These are phyloP conservation scores for Papilio demoleus DNA, from an alignment of 2,888 invertebrate species.

Conservation along the genomic window DNA sequence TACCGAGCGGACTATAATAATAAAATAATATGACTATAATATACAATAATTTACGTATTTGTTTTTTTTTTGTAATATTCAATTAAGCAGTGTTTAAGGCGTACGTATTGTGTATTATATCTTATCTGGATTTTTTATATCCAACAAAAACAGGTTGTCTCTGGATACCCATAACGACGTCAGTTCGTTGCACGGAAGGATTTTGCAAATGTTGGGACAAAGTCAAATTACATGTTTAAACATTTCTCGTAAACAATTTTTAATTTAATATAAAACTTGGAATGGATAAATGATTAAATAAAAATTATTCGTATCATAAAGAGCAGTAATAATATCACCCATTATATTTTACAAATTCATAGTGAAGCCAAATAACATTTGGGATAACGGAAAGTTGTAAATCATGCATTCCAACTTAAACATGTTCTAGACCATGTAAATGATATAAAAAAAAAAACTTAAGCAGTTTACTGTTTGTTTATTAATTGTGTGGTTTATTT, in stretches of 20 bases:
- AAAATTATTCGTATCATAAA: no score
- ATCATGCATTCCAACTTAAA: neutral
- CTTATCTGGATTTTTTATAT: constrained; percentile 26
- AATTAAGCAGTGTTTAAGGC: constrained; percentile 43
- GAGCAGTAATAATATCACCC: no score
- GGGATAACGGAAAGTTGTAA: no score
- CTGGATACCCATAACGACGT: constrained; percentile 54
- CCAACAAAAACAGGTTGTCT: constrained; percentile 45
- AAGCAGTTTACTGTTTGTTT: constrained; percentile 28
- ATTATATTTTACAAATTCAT: no score
- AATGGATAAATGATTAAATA: no score
- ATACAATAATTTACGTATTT: no score
- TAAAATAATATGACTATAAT: no score
- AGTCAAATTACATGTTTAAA: neutral
- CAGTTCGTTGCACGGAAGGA: constrained; percentile 55
- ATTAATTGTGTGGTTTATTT: constrained; percentile 30
- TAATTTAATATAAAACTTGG: no score
- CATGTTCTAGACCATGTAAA: neutral
- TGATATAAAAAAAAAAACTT: neutral
- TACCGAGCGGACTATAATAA: no score
- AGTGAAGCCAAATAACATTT: no score
- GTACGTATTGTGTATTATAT: neutral
- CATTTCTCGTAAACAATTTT: no score
- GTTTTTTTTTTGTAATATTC: no score
- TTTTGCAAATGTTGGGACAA: neutral